Conservation (phyloP, 2,888 invertebrate genomes). For the Ophion slaviceki region DNA sequence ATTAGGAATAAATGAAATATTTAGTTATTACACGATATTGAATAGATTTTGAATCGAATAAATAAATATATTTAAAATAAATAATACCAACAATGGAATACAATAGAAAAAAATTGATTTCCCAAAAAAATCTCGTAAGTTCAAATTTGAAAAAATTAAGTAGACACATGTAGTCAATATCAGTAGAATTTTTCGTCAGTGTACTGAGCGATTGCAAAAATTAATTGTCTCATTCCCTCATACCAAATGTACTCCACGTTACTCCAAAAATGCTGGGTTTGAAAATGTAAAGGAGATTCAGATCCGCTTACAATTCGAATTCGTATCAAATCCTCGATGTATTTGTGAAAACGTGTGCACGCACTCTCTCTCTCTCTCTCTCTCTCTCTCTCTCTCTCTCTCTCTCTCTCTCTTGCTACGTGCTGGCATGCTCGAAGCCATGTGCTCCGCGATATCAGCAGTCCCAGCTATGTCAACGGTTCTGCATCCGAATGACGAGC, state of each 20-base stretch:
- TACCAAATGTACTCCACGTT: not conserved
- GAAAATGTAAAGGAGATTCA: not conserved
- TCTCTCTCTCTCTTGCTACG: constrained; percentile 16
- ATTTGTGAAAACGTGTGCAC: not conserved
- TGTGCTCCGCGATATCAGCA: constrained; percentile 50
- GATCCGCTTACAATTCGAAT: not conserved
- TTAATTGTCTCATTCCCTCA: too few species aligned
- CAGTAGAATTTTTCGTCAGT: too few species aligned
- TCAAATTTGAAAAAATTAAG: too few species aligned
- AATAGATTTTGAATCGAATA: too few species aligned
- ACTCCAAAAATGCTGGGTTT: not conserved
- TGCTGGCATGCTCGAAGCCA: constrained; percentile 48
- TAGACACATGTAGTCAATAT: too few species aligned
- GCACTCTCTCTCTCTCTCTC: not conserved
- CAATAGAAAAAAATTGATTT: too few species aligned
- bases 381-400: not conserved
- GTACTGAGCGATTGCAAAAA: too few species aligned
- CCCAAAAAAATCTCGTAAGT: too few species aligned
- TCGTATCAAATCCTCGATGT: not conserved
- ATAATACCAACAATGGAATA: too few species aligned
- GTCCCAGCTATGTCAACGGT: constrained; percentile 57
- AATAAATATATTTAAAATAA: too few species aligned
- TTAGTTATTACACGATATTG: too few species aligned
- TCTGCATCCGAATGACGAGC: constrained; percentile 45
- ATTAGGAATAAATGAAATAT: too few species aligned